Base-by-base conservation (phyloP, 37 sponge, comb jelly and placozoan genomes). In the Oopsacas minuta region DNA sequence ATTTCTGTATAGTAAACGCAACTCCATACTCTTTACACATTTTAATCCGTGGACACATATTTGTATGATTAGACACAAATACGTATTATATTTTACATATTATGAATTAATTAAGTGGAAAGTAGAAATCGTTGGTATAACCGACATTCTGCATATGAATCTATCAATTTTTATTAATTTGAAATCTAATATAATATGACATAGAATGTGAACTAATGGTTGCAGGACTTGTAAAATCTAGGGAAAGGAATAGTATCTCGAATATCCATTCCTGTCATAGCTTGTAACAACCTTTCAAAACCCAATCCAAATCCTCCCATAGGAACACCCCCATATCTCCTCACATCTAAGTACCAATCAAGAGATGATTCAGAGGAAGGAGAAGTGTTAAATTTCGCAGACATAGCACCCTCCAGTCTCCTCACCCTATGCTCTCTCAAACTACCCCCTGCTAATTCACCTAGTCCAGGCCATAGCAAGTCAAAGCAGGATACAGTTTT, bases 241-340 rank as follows among this genome's bases (percentile, higher is more conserved):
- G 96, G 96, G 42, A 93, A 95, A 10, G 96, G 90, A 39, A 90
- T 91, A 0, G 88, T 89, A 83, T 95, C 96, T 61, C 96, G 52
- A 30, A 95, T 93, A 23, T 84, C 87, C 39, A 90, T 36, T 38
- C 92, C 93, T 75, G 91, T 36, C 38, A 93, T 46, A 1, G 85
- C 87, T 82, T 93, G 94, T 8, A 95, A 52, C 36, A 89, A 83
- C 1, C 96, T 84, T 52, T 95, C 96, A 87, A 95, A 95, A 22
- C 96, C 96, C 36, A 95, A 87, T 30, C 96, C 96, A 86, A 95
- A 95, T 23, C 96, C 96, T 28, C 96, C 96, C 51, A 93, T 94
- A 1, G 92, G 92, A 35, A 95, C 87, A 22, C 89, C 90, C 28
- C 96, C 96, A 93, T 90, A 95, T 37, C 86, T 23, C 1, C 93